phyloP scores from a whole-genome alignment of 1,140 invertebrate species.

The Dendroctonus ponderosae region DNA sequence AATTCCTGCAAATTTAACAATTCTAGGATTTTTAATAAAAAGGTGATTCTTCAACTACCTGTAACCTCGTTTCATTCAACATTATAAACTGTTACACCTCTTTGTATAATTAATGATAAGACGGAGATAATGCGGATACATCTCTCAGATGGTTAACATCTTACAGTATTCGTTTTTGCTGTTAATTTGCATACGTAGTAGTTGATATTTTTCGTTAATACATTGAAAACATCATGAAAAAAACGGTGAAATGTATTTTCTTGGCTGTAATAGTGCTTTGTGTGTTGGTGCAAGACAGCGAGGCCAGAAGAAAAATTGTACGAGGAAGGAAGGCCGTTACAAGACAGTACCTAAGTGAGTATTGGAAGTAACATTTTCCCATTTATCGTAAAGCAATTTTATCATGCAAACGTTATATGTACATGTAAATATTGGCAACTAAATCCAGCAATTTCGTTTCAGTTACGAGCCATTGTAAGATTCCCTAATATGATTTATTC shows the following conservation, averaged over 20 bases:
- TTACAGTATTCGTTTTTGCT: background rate
- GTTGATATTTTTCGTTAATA: background rate
- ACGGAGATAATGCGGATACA: slow-evolving; percentile 11
- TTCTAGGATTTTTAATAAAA: no score
- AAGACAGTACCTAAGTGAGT: slow-evolving; percentile 73
- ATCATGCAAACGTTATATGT: no score
- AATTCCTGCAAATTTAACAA: no score
- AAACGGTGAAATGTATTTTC: slow-evolving; percentile 1
- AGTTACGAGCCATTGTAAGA: slow-evolving; percentile 56
- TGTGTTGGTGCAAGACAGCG: slow-evolving; percentile 63
- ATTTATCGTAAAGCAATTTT: no score
- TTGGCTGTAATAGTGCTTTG: slow-evolving; percentile 61
- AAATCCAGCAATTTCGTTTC: slow-evolving; percentile 7
- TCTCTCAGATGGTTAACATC: slow-evolving; percentile 9
- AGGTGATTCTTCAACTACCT: no score
- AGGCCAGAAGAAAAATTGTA: slow-evolving; percentile 69
- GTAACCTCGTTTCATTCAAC: background rate
- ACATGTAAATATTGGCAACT: background rate
- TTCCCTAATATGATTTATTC: background rate
- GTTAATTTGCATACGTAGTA: background rate
- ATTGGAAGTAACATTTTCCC: slow-evolving; percentile 5
- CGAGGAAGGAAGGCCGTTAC: slow-evolving; percentile 54
- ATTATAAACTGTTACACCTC: slow-evolving; percentile 18
- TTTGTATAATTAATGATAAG: slow-evolving; percentile 28
- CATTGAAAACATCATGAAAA: background rate